A percentile compares a stretch with the other conserved stretches of the same genome.
phyloP scores from a whole-genome alignment of 2,797 vertebrate genomes.

The Eutrigla gurnardus region DNA sequence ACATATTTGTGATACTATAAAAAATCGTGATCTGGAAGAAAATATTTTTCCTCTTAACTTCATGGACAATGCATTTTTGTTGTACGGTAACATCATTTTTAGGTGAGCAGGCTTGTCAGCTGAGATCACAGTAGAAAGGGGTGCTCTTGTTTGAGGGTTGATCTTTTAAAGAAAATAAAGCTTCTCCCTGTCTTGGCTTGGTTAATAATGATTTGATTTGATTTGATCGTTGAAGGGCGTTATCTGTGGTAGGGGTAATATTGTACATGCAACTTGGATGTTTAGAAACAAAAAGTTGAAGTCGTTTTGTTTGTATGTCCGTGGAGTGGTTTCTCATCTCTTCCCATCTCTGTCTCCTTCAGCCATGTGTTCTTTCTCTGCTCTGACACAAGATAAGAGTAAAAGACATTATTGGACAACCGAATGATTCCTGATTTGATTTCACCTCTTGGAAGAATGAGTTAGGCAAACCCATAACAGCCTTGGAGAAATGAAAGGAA shows the following conservation, averaged over 20 bases:
- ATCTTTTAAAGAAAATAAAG: background rate
- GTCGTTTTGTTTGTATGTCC: conserved; percentile 13
- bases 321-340: conserved; percentile 16
- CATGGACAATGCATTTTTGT: background rate
- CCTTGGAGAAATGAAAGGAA: conserved; percentile 41
- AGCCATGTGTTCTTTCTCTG: conserved; percentile 42
- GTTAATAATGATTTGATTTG: no score
- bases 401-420: conserved; percentile 67
- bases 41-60: no score
- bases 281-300: conserved; percentile 10
- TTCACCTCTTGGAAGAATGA: conserved; percentile 66
- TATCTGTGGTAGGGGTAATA: background rate
- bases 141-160: no score
- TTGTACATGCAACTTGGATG: background rate
- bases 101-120: conserved; percentile 14
- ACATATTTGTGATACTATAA: no score
- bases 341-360: conserved; percentile 21
- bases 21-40: no score
- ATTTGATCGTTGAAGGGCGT: background rate
- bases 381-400: conserved; percentile 59
- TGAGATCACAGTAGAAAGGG: background rate
- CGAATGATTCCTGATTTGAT: conserved; percentile 75
- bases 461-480: conserved; percentile 50
- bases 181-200: conserved; percentile 5
- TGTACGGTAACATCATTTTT: background rate